These are phyloP conservation scores for Pasiphila rectangulata DNA, from an alignment of 2,888 invertebrate species.

Conservation along the genomic window DNA sequence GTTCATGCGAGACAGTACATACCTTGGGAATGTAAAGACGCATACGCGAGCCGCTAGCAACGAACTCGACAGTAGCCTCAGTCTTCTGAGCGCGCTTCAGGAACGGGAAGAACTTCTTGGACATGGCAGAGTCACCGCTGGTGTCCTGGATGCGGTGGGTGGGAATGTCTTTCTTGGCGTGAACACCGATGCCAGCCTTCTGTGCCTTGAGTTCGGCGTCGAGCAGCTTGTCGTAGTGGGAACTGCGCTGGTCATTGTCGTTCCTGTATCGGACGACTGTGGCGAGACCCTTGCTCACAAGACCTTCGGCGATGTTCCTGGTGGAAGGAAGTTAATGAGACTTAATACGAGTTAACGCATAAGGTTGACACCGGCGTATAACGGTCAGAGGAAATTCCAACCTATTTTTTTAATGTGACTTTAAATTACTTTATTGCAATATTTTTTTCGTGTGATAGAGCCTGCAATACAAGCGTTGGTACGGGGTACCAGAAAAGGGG, in stretches of 20 bases:
- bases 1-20: neutral
- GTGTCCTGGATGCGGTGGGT: constrained; percentile 93
- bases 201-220: constrained; percentile 96
- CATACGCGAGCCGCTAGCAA: constrained; percentile 96
- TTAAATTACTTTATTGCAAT: too few relatives aligned
- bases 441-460: too few relatives aligned
- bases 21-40: constrained; percentile 94
- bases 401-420: too few relatives aligned
- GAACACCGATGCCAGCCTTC: constrained; percentile 89
- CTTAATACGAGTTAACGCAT: neutral
- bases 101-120: constrained; percentile 95
- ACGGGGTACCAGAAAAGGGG: too few relatives aligned
- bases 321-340: neutral
- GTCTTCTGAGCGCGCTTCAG: constrained; percentile 94
- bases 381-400: too few relatives aligned
- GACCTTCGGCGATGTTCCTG: constrained; percentile 95
- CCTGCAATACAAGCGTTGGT: too few relatives aligned
- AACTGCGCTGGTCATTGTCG: constrained; percentile 97
- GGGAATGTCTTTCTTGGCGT: constrained; percentile 93
- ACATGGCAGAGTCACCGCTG: constrained; percentile 88
- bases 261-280: constrained; percentile 96
- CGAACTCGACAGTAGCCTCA: constrained; percentile 97
- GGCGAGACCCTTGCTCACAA: constrained; percentile 95
- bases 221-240: constrained; percentile 94
- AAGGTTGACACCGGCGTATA: too few relatives aligned